Percentiles rank a stretch among this genome's conserved stretches.
These are phyloP conservation scores for Pandemis heparana DNA, from an alignment of 2,888 invertebrate species.

Conservation along the genomic window DNA sequence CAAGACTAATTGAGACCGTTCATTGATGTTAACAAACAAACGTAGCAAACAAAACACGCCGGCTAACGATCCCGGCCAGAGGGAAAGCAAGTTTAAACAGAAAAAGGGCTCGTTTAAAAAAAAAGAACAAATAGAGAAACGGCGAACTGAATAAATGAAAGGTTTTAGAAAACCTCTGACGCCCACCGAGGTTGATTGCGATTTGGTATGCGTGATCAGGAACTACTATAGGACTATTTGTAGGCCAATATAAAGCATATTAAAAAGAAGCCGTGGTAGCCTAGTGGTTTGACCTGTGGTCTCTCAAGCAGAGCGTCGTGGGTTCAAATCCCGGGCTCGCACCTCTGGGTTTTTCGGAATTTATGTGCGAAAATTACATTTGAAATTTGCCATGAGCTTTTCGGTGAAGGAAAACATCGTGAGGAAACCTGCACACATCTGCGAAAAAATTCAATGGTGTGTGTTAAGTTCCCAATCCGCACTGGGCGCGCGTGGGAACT, in stretches of 20 bases:
- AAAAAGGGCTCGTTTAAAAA: constrained; percentile 15
- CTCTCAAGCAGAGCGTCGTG: no score
- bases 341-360: no score
- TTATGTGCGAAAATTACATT: no score
- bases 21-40: constrained; percentile 6
- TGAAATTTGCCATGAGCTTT: no score
- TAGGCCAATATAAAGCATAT: not conserved
- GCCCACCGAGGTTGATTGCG: constrained; percentile 2
- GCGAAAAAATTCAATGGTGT: no score
- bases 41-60: not conserved
- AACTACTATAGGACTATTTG: constrained; percentile 3
- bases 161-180: constrained; percentile 6
- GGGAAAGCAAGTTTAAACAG: not conserved
- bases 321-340: no score
- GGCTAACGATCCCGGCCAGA: constrained; percentile 2
- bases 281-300: no score
- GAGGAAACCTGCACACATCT: no score
- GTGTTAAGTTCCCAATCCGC: no score
- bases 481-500: no score
- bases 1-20: constrained; percentile 7
- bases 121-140: not conserved
- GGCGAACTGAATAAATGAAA: constrained; percentile 4
- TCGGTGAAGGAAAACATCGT: no score
- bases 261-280: no score
- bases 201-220: not conserved